These are phyloP conservation scores for Drosophila arizonae DNA, from an alignment of 1,140 invertebrate species.

Conservation along the genomic window DNA sequence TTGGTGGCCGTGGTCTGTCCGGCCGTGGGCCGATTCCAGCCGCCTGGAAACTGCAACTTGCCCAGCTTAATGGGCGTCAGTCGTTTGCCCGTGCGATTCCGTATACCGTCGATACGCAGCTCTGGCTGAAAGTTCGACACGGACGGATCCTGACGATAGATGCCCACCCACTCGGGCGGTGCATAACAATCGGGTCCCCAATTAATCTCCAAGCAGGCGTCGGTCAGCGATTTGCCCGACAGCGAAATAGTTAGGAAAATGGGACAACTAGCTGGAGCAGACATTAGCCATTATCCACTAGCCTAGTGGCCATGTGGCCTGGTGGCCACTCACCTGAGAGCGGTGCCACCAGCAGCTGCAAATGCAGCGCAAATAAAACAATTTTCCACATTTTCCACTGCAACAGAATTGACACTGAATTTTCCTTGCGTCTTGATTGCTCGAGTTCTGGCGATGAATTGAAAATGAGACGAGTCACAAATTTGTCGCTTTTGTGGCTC, in stretches of 20 bases:
- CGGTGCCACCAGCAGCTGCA: conserved; percentile 19
- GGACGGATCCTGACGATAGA: conserved; percentile 72
- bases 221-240: conserved; percentile 72
- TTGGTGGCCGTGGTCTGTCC: conserved; percentile 54
- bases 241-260: conserved; percentile 70
- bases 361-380: conserved; percentile 5
- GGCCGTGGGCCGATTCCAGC: conserved; percentile 83
- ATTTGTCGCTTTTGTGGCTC: conserved; percentile 22
- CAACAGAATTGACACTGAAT: neutral
- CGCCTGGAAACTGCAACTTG: conserved; percentile 83
- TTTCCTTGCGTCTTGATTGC: conserved; percentile 24
- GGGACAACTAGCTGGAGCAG: conserved; percentile 55
- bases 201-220: conserved; percentile 84
- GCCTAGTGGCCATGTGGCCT: too few relatives aligned
- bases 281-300: neutral
- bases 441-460: conserved; percentile 25
- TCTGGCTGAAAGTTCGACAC: conserved; percentile 63
- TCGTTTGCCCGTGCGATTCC: conserved; percentile 80
- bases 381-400: conserved; percentile 28
- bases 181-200: conserved; percentile 84
- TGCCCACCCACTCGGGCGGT: conserved; percentile 73
- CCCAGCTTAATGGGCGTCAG: conserved; percentile 84
- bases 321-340: conserved; percentile 27
- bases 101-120: conserved; percentile 53
- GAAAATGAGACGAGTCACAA: conserved; percentile 15